phyloP scores from a whole-genome alignment of 2,113 vertebrate genomes.

The Python bivittatus region DNA sequence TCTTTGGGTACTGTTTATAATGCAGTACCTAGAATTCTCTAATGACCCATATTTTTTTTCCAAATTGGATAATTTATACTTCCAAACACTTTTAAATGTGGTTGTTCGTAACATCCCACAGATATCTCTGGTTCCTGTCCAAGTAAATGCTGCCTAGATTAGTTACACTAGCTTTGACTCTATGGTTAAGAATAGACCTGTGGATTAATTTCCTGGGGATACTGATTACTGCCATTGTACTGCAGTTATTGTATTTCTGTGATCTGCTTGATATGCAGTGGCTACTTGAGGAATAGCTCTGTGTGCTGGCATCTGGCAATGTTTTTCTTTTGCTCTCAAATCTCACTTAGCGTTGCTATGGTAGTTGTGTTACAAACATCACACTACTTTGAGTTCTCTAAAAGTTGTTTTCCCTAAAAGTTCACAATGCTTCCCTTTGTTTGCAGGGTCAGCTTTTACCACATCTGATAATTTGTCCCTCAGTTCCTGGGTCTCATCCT shows the following conservation, averaged over 20 bases:
- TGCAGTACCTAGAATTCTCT: background rate
- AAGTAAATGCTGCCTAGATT: background rate
- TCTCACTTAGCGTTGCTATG: slow-evolving; percentile 33
- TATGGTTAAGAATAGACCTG: slow-evolving; percentile 28
- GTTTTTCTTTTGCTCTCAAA: slow-evolving; percentile 60
- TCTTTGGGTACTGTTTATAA: background rate
- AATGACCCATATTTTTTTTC: background rate
- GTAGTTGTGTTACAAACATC: slow-evolving; percentile 59
- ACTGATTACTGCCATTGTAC: slow-evolving; percentile 13
- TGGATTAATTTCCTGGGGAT: background rate
- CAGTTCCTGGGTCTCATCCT: slow-evolving; percentile 94
- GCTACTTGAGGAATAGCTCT: slow-evolving; percentile 56
- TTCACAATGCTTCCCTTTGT: slow-evolving; percentile 2
- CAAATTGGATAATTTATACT: background rate
- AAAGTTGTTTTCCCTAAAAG: background rate
- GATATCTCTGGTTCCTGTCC: background rate
- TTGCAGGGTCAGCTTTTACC: slow-evolving; percentile 91
- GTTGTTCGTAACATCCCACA: background rate
- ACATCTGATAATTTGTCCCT: slow-evolving; percentile 95
- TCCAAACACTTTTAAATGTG: slow-evolving; percentile 11
- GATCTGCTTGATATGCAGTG: slow-evolving; percentile 50
- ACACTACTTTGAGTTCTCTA: slow-evolving; percentile 33
- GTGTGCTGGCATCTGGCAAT: slow-evolving; percentile 42
- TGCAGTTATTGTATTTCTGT: slow-evolving; percentile 29
- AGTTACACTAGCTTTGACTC: slow-evolving; percentile 6